Evolutionary conservation across 2,888 invertebrate genomes (phyloP), one percentile per base, ranked within the genome.

Genomic region (Thereva nobilitata): DNA sequence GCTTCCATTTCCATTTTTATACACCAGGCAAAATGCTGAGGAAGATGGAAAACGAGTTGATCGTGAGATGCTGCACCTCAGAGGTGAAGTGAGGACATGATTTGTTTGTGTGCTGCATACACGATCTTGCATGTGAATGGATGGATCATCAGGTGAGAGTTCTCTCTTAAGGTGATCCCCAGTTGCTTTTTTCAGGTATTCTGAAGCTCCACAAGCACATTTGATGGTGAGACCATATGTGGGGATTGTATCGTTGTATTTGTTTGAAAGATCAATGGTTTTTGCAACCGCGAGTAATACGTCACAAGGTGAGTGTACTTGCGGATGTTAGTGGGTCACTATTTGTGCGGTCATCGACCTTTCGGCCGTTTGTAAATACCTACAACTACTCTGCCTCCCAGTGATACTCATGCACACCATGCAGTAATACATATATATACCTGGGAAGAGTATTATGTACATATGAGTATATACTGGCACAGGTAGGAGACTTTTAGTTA

Each of bases 251-350:
- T 9, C 8, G 4, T 8, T 55, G 55, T 55, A 49, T 59, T 10
- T 37, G 59, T 45, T 40, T 52, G 57, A 67, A 69, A 67, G 69
- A 69, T 71, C 71, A 71, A 68, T 71, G 69, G 54, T 68, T 69
- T 69, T 63, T 64, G 64, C 63, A 68, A 69, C 59, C 64, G 68
- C 70, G 69, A 71, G 76, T 76, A 77, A 77, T 79, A 80, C 80
- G 80, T 80, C 80, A 80, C 77, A 76, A 76, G 80, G 80, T 80
- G 79, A 80, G 78, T 76, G 80, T 76, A 80, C 80, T 80, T 77
- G 79, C 80, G 78, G 80, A 80, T 80, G 80, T 80, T 80, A 80
- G 80, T 80, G 80, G 80, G 80, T 80, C 80, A 80, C 80, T 78
- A 78, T 79, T 79, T 78, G 80, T 78, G 75, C 79, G 80, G 80